Percentiles rank a stretch among this genome's conserved stretches.
These are phyloP conservation scores for Drosophila infuscata DNA, from an alignment of 2,888 invertebrate species.

Conservation along the genomic window DNA sequence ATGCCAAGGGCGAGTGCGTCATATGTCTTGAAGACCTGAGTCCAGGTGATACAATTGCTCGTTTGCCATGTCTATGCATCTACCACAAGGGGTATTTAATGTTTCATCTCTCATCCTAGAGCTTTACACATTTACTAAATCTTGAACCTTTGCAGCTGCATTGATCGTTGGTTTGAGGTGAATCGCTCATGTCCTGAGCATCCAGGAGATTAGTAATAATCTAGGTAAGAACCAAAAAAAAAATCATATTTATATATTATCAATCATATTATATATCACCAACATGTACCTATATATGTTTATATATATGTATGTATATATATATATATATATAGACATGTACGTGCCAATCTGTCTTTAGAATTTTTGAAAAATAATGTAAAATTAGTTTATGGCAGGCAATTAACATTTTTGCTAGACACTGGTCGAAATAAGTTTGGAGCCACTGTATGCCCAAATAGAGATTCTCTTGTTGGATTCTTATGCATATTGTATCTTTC, in stretches of 20 bases:
- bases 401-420: too few species aligned
- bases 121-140: neutral
- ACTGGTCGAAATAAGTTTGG: too few species aligned
- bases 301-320: neutral
- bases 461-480: neutral
- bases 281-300: neutral
- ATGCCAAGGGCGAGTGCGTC: conserved; percentile 99
- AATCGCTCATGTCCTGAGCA: conserved; percentile 99
- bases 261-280: too few species aligned
- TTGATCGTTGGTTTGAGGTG: conserved; percentile 99
- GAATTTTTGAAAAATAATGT: too few species aligned
- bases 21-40: conserved; percentile 99
- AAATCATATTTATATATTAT: neutral
- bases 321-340: neutral
- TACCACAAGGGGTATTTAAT: conserved; percentile 95
- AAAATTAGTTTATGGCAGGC: too few species aligned
- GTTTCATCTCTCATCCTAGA: neutral
- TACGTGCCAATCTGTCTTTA: too few species aligned
- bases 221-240: conserved; percentile 37
- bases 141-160: conserved; percentile 96
- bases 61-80: conserved; percentile 99
- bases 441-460: too few species aligned
- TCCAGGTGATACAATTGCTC: conserved; percentile 98
- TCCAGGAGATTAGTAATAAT: conserved; percentile 89
- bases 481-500: conserved; percentile 4